These are phyloP conservation scores for Corella eumyota DNA, from an alignment of 23 tunicate genomes.

Conservation along the genomic window DNA sequence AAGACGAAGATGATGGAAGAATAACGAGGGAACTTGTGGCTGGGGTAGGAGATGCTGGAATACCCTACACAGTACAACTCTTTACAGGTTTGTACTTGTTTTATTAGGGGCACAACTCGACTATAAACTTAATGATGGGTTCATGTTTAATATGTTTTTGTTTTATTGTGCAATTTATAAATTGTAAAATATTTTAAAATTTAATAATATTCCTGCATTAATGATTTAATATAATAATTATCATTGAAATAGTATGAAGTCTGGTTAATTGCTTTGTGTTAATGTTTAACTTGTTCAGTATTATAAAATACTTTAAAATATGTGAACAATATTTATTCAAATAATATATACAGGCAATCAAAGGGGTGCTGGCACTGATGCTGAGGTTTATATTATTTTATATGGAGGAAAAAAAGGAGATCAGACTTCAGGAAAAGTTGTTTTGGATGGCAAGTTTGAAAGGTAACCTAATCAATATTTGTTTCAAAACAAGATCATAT, in stretches of 20 bases:
- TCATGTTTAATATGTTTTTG: too few relatives aligned
- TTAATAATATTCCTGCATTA: background rate
- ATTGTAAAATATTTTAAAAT: too few relatives aligned
- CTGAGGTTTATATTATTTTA: slow-evolving; percentile 82
- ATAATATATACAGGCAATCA: slow-evolving; percentile 82
- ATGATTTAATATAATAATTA: background rate
- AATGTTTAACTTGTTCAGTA: too few relatives aligned
- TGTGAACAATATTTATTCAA: too few relatives aligned
- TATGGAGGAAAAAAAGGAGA: slow-evolving; percentile 74
- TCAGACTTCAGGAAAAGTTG: slow-evolving; percentile 56
- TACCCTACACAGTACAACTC: slow-evolving; percentile 84
- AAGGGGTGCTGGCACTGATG: slow-evolving; percentile 96
- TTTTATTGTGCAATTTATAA: too few relatives aligned
- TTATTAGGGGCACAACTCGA: background rate
- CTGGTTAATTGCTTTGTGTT: too few relatives aligned
- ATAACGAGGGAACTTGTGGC: slow-evolving; percentile 70
- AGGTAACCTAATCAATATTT: slow-evolving; percentile 50
- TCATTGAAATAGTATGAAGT: too few relatives aligned
- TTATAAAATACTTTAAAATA: too few relatives aligned
- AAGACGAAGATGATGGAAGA: slow-evolving; percentile 88
- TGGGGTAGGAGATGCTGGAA: slow-evolving; percentile 73
- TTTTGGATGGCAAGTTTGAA: slow-evolving; percentile 88
- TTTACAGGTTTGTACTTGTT: slow-evolving; percentile 42
- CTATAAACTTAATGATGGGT: too few relatives aligned
- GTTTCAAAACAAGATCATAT: too few relatives aligned